A percentile compares a stretch with the other conserved stretches of the same genome.
These are phyloP conservation scores for Cantharis lateralis DNA, from an alignment of 2,888 invertebrate species.

Conservation along the genomic window DNA sequence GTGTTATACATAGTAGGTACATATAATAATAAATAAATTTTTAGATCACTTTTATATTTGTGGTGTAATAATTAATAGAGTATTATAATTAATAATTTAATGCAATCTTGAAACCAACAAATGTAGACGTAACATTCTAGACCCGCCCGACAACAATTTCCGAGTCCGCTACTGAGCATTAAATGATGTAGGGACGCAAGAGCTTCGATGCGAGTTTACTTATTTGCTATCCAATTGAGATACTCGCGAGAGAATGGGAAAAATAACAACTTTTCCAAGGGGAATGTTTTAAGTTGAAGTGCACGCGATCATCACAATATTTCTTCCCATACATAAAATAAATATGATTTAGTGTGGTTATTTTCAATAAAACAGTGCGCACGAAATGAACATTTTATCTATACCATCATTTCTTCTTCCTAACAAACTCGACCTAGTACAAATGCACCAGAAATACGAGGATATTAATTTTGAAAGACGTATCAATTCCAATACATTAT, in stretches of 20 bases:
- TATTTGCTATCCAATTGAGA: neutral
- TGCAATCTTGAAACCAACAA: neutral
- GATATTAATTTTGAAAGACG: slow-evolving; percentile 35
- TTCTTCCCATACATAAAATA: neutral
- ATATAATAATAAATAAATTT: neutral
- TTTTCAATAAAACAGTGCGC: neutral
- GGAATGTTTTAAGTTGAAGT: neutral
- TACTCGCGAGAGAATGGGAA: neutral
- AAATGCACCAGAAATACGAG: neutral
- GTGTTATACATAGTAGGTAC: neutral
- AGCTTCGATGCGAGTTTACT: neutral
- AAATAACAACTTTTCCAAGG: neutral
- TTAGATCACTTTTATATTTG: neutral
- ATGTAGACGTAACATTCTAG: neutral
- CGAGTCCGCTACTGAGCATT: neutral
- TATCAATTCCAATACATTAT: slow-evolving; percentile 49
- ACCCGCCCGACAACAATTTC: neutral
- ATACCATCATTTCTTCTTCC: neutral
- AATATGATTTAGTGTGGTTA: neutral
- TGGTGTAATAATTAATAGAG: neutral
- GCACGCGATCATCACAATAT: neutral
- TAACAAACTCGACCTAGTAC: neutral
- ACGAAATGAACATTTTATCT: neutral
- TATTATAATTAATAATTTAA: too few relatives aligned
- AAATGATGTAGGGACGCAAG: neutral